Conservation (phyloP, 2,888 invertebrate species). For the Drosophila peninsularis region DNA sequence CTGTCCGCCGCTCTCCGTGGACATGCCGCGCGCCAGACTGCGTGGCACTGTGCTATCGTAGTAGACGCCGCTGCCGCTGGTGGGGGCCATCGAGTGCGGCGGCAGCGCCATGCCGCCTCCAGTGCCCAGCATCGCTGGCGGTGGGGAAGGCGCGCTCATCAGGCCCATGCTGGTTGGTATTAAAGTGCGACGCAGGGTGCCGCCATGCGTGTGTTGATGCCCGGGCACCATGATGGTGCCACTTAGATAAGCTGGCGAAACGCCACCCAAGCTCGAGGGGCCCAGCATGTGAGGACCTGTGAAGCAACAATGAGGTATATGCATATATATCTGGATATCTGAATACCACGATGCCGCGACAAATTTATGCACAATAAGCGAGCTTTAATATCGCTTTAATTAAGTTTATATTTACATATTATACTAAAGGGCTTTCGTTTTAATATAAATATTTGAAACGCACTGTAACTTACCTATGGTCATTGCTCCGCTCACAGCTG, state of each 20-base stretch:
- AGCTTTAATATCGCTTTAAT: slow-evolving; percentile 7
- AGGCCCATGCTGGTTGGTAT: slow-evolving; percentile 83
- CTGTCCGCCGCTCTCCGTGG: slow-evolving; percentile 77
- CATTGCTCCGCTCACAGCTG: slow-evolving; percentile 77
- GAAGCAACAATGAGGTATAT: neutral
- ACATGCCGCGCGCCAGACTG: slow-evolving; percentile 76
- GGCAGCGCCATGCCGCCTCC: slow-evolving; percentile 40
- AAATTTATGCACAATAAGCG: neutral
- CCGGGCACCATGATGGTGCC: slow-evolving; percentile 83
- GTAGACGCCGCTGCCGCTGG: slow-evolving; percentile 72
- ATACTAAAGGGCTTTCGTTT: neutral
- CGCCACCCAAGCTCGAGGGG: slow-evolving; percentile 74
- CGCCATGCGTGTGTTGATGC: slow-evolving; percentile 79
- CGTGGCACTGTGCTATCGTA: slow-evolving; percentile 83
- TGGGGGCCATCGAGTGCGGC: slow-evolving; percentile 66
- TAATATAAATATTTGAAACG: slow-evolving; percentile 9
- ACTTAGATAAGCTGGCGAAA: slow-evolving; percentile 80
- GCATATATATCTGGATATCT: neutral
- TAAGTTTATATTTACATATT: slow-evolving; percentile 4
- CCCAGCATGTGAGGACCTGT: slow-evolving; percentile 79
- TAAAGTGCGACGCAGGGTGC: slow-evolving; percentile 82
- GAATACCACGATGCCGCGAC: neutral
- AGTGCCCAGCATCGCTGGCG: slow-evolving; percentile 54
- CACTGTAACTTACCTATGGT: slow-evolving; percentile 76
- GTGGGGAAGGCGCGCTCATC: slow-evolving; percentile 66